A percentile compares a stretch with the other conserved stretches of the same genome.
phyloP scores from a whole-genome alignment of 1,140 invertebrate genomes.

The Ylistrum balloti region DNA sequence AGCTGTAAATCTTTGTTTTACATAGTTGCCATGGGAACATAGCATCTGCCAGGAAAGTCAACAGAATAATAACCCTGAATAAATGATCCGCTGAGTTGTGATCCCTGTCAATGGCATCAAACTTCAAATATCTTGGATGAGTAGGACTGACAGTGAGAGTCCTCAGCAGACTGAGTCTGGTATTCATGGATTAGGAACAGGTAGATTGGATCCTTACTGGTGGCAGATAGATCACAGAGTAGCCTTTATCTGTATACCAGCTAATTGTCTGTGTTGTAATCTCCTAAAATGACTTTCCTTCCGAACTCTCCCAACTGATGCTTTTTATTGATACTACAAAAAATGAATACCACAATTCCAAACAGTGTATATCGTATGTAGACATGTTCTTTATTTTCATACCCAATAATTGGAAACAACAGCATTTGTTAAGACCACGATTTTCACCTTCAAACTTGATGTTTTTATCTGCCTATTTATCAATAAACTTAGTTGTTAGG shows the following conservation, averaged over 20 bases:
- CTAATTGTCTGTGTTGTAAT: not conserved
- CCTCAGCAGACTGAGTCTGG: not conserved
- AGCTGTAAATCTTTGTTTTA: slow-evolving; percentile 21
- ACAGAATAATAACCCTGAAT: slow-evolving; percentile 11
- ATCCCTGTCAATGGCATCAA: not conserved
- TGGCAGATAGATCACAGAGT: not conserved
- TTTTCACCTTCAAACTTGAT: too few species aligned
- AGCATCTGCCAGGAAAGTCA: not conserved
- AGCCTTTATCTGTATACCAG: not conserved
- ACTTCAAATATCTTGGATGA: not conserved
- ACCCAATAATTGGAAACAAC: too few species aligned
- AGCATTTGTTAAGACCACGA: too few species aligned
- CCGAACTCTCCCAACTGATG: not conserved
- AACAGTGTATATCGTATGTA: too few species aligned
- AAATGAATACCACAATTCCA: too few species aligned
- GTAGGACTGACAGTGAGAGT: not conserved
- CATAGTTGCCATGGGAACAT: not conserved
- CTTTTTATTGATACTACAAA: too few species aligned
- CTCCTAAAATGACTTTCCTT: not conserved
- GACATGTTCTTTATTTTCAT: too few species aligned
- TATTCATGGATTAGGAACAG: not conserved
- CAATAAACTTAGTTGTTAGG: too few species aligned
- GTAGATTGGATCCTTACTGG: not conserved
- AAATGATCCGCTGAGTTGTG: not conserved
- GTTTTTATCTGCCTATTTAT: too few species aligned